Evolutionary conservation across 2,888 invertebrate genomes (phyloP), one percentile per base, ranked within the genome.

Genomic region (Dichetophora obliterata): DNA sequence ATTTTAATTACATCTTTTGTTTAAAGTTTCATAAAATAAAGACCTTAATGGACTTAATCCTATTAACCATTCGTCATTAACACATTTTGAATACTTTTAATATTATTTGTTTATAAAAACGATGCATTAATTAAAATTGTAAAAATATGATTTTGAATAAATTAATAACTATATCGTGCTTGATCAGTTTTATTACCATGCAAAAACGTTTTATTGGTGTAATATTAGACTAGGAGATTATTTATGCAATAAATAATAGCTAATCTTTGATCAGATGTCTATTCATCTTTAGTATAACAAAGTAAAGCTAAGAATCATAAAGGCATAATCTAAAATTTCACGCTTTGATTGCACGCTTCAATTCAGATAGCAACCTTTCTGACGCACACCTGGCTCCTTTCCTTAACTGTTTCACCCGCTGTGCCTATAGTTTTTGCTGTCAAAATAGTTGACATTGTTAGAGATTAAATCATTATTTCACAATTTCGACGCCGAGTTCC

Each of bases 1-100:
- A 19, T 43, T 66, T 66, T 75, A 75, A 75, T 75, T 75, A 22
- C 50, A n/a, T 48, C 66, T 75, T 75, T 75, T 75, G 75, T 75
- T 54, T 66, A 48, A 34, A 27, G 52, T 54, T 52, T 65, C 75
- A 66, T 66, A 75, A 75, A 66, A 66, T 54, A 34, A 14, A 8
- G n/a, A 3, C 48, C 43, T 37, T 34, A 66, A 50, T 34, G 48
- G 34, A 27, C 11, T 24, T 66, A 75, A 75, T 75, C 66, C 65
- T 75, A 75, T 75, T 75, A 75, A 8, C 22, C 11, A 37, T 34
- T 66, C 66, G 43, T 19, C 34, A 37, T 37, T 66, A 37, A 22
- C 66, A 19, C 37, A 31, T 66, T 66, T 66, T 31, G 31, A 14
- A 43, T 34, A 22, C 19, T 37, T 34, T 43, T 34, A 31, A 3